Evolutionary conservation across 2,797 vertebrate species (phyloP), one percentile per base, ranked within the genome.

Genomic region (Sebastes miniatus): DNA sequence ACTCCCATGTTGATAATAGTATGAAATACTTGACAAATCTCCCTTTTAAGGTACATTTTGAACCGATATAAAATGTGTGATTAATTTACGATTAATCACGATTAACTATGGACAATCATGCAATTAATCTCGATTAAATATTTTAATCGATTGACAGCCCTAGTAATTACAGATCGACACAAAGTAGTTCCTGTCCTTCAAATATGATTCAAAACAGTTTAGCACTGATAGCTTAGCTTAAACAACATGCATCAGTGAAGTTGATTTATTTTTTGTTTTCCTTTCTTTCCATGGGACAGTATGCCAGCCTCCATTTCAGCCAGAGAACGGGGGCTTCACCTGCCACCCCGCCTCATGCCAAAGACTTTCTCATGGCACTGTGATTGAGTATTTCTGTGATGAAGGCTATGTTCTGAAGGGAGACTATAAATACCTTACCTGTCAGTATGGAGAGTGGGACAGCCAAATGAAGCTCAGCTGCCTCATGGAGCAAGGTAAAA

Each of bases 321-420:
- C 97, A 81, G 96, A 97, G 88, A 98, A 98, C 85, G 97, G 98
- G 64, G 97, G 97, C 73, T 98, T 97, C 85, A 93, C 95, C 83
- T 99, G 98, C 88, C 97, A 99, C 84, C 97, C 97, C 1, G 95
- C 96, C 2, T 96, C 97, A 36, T 99, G 97, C 90, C 95, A 92
- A 87, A 92, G 95, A 70, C 91, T 98, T 87, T 96, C 94, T 61
- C 93, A 97, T 2, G 96, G 96, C 84, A 97, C 96, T 8, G 96
- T 98, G 84, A 97, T 99, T 69, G 96, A 99, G 77, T 99, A 98
- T 91, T 96, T 97, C 56, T 99, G 98, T 47, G 95, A 96, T 0
- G 97, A 98, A 90, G 97, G 97, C 86, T 99, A 97, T 84, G 91
- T 96, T 87, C 89, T 99, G 77, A 98, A 98, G 84, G 97, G 97